Evolutionary conservation across 2,113 vertebrate genomes (phyloP), one percentile per base, ranked within the genome.

Genomic region (Cervus canadensis): DNA sequence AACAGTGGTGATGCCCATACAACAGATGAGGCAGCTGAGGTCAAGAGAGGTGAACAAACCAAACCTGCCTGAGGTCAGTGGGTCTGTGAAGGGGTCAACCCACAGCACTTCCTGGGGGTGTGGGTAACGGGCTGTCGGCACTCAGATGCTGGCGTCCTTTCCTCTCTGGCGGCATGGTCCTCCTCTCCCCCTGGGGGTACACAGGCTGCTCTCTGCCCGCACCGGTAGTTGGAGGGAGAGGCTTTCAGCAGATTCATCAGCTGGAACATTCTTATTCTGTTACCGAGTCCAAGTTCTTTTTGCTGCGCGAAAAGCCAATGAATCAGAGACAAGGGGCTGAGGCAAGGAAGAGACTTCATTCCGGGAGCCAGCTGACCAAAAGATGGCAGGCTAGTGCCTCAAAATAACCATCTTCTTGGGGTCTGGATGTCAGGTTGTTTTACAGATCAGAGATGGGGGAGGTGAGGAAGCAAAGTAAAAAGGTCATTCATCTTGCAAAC

Each of bases 131-230:
- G 2, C 6, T 60, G 11, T 4, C 43, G 6, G 8, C 5, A 16
- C 8, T 13, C 17, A 9, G 28, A 17, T 2, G 2, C 30, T 40
- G 87, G 74, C 30, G 40, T 25, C 33, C 54, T 83, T 62, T 43
- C 57, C 40, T 12, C n/a, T 3, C 3, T 4, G 13, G 71, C 7
- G 23, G 19, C 10, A 1, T 3, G 21, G 28, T 11, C 33, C 4
- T 50, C 62, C 14, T 81, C 9, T 43, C 59, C 26, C 23, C 11
- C 11, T 10, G 23, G 25, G 25, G 4, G 62, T 9, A 33, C 25
- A 26, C 33, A 81, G 45, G 33, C 3, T 6, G 36, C 19, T 50
- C 13, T 17, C 3, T 4, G 6, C 17, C 10, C 30, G 3, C 25
- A 6, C 3, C 4, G 9, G 14, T 6, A 17, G 16, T 23, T 30